Conservation (phyloP, 2,113 vertebrate genomes). For the Perca fluviatilis region DNA sequence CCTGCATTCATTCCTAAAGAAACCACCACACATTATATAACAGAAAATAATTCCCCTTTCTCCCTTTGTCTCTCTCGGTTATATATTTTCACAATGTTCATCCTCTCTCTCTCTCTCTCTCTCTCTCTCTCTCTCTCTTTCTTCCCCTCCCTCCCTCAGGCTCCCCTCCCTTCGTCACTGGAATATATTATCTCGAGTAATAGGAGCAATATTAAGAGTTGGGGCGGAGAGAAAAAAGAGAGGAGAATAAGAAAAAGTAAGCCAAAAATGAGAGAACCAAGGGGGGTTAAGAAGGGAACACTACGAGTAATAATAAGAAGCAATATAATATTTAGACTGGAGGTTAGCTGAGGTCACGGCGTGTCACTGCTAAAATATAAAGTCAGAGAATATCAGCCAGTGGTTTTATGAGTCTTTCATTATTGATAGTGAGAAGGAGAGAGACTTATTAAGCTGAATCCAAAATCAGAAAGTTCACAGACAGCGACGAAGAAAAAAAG, state of each 20-base stretch:
- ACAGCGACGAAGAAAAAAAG: constrained; percentile 45
- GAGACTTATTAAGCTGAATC: constrained; percentile 77
- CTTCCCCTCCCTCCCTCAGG: constrained; percentile 66
- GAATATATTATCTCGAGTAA: constrained; percentile 77
- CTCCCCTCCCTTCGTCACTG: constrained; percentile 60
- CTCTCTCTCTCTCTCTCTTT: no score
- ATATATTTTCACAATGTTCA: constrained; percentile 76
- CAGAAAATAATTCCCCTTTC: constrained; percentile 64
- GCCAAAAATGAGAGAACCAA: constrained; percentile 32
- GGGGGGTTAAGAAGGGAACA: constrained; percentile 53
- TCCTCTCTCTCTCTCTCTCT: constrained; percentile 29
- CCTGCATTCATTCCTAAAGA: constrained; percentile 59
- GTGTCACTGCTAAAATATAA: constrained; percentile 76
- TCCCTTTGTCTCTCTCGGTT: constrained; percentile 66
- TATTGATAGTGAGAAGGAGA: constrained; percentile 76
- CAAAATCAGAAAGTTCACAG: constrained; percentile 71
- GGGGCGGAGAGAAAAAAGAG: background rate
- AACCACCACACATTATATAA: constrained; percentile 68
- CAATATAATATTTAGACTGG: constrained; percentile 81
- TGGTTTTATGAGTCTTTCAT: constrained; percentile 81
- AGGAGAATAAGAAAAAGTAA: constrained; percentile 23
- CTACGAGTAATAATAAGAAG: constrained; percentile 72
- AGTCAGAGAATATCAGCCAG: constrained; percentile 73
- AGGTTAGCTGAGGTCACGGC: constrained; percentile 72
- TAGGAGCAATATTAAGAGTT: constrained; percentile 72